Evolutionary conservation across 2,113 vertebrate species (phyloP).

Genomic region (Poicephalus gulielmi): DNA sequence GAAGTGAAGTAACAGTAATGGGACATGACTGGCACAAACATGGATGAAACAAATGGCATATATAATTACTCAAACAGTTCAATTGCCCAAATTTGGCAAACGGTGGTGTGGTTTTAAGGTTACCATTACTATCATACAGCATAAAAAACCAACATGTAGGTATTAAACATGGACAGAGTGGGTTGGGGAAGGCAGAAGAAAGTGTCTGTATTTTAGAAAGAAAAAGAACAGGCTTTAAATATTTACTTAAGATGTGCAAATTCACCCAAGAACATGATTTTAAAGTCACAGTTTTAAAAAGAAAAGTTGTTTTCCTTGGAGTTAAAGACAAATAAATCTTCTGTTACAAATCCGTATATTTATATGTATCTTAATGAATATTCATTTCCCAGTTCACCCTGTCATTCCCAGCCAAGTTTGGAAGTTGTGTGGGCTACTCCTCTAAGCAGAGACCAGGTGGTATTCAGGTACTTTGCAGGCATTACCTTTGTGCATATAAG

Average conservation of each 20-base stretch:
- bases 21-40: not conserved
- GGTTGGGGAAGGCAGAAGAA: not conserved
- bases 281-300: not conserved
- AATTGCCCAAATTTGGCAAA: not conserved
- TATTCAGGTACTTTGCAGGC: not conserved
- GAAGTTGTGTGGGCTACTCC: not conserved
- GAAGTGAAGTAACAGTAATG: not conserved
- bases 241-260: not conserved
- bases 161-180: not conserved
- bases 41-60: not conserved
- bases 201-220: not conserved
- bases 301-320: not conserved
- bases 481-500: not conserved
- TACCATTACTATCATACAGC: not conserved
- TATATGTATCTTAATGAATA: not conserved
- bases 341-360: not conserved
- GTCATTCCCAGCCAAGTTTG: not conserved
- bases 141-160: not conserved
- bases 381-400: not conserved
- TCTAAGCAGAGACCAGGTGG: not conserved
- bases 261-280: not conserved
- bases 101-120: not conserved
- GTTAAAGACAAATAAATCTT: not conserved
- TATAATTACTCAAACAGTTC: not conserved
- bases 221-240: not conserved